These are phyloP conservation scores for Lithobates sylvaticus DNA, from an alignment of 2,797 vertebrate species.

Conservation along the genomic window DNA sequence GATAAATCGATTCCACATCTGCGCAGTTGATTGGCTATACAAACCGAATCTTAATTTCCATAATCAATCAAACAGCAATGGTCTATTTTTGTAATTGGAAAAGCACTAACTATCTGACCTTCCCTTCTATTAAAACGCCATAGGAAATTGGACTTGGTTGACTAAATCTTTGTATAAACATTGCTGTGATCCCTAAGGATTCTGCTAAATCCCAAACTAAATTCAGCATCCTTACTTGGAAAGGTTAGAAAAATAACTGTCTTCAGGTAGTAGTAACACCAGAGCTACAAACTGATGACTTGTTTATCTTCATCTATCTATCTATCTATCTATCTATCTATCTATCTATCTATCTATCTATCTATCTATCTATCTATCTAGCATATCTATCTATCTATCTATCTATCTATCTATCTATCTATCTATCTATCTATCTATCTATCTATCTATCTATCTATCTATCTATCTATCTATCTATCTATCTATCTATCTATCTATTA, in stretches of 20 bases:
- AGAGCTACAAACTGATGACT: not conserved
- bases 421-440: not conserved
- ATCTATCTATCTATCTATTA: not conserved
- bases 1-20: not conserved
- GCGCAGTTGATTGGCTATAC: not conserved
- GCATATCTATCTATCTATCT: too few relatives aligned
- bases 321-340: not conserved
- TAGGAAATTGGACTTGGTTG: not conserved
- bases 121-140: not conserved
- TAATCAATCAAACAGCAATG: not conserved
- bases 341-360: too few relatives aligned
- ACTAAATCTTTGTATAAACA: not conserved
- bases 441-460: not conserved
- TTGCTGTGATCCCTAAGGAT: not conserved
- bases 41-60: not conserved
- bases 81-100: not conserved
- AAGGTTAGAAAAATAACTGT: not conserved
- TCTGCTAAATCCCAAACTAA: not conserved
- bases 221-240: not conserved
- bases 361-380: too few relatives aligned
- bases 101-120: not conserved
- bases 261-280: not conserved
- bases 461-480: too few relatives aligned
- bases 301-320: too few relatives aligned
- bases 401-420: too few relatives aligned